Conservation (phyloP, 2,888 invertebrate species). For the Xanthorhoe spadicearia region DNA sequence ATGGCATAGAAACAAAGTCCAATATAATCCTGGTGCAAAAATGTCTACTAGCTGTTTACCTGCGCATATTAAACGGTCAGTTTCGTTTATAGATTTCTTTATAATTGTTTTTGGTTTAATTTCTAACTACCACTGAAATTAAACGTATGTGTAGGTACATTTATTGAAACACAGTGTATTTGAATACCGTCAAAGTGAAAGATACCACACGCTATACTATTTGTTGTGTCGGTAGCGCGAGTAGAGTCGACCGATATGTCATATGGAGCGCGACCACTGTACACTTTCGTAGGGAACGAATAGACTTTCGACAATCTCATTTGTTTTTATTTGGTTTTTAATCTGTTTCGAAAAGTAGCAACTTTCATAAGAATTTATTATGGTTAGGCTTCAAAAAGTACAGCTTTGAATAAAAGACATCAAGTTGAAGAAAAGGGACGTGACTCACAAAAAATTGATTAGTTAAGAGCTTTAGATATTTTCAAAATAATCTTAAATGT, state of each 20-base stretch:
- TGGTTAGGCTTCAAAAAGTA: background rate
- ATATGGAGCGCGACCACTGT: slow-evolving; percentile 77
- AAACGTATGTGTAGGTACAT: background rate
- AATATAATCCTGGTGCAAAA: background rate
- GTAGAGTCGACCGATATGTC: slow-evolving; percentile 72
- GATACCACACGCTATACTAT: slow-evolving; percentile 29
- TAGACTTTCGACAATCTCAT: slow-evolving; percentile 63
- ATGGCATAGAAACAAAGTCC: background rate
- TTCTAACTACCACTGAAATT: background rate
- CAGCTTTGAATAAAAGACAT: background rate
- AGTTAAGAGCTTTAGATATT: background rate
- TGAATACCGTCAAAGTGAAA: slow-evolving; percentile 13
- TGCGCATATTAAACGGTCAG: background rate
- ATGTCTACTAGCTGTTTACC: background rate
- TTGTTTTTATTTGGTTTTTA: slow-evolving; percentile 40
- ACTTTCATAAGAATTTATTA: slow-evolving; percentile 13
- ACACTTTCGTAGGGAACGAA: slow-evolving; percentile 76
- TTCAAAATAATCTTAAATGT: background rate
- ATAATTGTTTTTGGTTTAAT: background rate
- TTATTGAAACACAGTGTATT: background rate
- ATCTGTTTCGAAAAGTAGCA: slow-evolving; percentile 24
- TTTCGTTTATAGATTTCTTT: background rate
- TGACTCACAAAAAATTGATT: background rate
- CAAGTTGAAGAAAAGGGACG: background rate
- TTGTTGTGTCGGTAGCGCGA: slow-evolving; percentile 38